Conservation (phyloP, 2,797 vertebrate genomes). For the Ptychadena robeensis region DNA sequence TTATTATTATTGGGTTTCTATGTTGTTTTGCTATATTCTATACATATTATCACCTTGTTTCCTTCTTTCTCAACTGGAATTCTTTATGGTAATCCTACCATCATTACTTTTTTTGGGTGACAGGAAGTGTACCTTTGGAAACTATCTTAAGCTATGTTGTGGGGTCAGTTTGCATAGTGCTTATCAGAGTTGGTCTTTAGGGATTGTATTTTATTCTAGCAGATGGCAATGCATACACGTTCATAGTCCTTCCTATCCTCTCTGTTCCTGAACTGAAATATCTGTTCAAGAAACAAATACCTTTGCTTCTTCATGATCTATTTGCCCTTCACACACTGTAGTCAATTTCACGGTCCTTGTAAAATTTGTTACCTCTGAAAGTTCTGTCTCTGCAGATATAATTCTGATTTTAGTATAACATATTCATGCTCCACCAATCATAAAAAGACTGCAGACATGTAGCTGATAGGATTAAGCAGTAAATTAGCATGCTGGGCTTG, state of each 20-base stretch:
- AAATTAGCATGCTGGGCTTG: slow-evolving; percentile 31
- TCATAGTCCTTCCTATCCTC: background rate
- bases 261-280: background rate
- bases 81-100: no score
- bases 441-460: slow-evolving; percentile 47
- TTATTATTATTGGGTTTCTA: no score
- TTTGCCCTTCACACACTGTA: slow-evolving; percentile 60
- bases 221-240: background rate
- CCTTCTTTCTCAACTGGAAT: no score
- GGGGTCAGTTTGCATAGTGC: no score
- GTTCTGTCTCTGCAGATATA: slow-evolving; percentile 58
- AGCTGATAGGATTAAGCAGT: slow-evolving; percentile 47
- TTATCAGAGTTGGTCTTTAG: no score
- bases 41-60: no score
- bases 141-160: no score
- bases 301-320: slow-evolving; percentile 56
- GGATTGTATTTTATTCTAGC: background rate
- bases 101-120: no score
- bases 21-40: no score
- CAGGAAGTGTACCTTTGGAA: no score
- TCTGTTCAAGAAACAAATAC: slow-evolving; percentile 40
- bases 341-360: slow-evolving; percentile 61
- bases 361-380: slow-evolving; percentile 60
- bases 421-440: slow-evolving; percentile 59
- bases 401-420: slow-evolving; percentile 61